phyloP scores from a whole-genome alignment of 2,888 invertebrate species.

The Junonia oenone region DNA sequence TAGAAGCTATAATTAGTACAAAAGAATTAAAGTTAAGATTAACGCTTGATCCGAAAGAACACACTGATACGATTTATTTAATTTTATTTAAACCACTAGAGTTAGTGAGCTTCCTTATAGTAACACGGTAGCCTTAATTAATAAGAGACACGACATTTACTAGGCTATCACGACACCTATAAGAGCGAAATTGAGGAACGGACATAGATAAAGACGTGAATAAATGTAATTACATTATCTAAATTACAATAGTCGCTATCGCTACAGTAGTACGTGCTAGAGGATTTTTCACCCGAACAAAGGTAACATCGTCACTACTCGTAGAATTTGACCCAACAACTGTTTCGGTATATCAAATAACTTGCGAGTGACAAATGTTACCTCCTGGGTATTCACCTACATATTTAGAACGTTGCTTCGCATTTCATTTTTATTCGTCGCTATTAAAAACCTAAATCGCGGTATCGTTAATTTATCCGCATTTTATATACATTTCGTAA shows the following conservation, averaged over 20 bases:
- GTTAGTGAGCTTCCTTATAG: slow-evolving; percentile 68
- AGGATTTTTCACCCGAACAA: slow-evolving; percentile 28
- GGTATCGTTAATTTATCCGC: slow-evolving; percentile 10
- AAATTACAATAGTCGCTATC: slow-evolving; percentile 45
- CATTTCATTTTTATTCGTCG: slow-evolving; percentile 24
- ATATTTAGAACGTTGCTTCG: slow-evolving; percentile 29
- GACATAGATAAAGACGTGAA: slow-evolving; percentile 68
- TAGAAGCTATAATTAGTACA: slow-evolving; percentile 31
- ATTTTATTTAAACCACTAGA: slow-evolving; percentile 44
- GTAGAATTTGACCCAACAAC: too few relatives aligned
- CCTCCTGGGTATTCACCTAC: slow-evolving; percentile 20
- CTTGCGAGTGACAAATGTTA: slow-evolving; percentile 12
- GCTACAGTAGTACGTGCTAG: slow-evolving; percentile 40
- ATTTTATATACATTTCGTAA: slow-evolving; percentile 17
- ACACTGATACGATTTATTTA: slow-evolving; percentile 31
- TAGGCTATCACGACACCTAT: slow-evolving; percentile 77
- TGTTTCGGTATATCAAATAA: background rate
- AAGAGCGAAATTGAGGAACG: slow-evolving; percentile 77
- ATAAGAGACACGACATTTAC: slow-evolving; percentile 71
- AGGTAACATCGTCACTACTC: slow-evolving; percentile 13
- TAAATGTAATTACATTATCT: slow-evolving; percentile 52
- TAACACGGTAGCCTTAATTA: slow-evolving; percentile 39
- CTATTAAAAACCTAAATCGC: slow-evolving; percentile 20
- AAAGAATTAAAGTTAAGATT: slow-evolving; percentile 37
- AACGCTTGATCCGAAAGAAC: slow-evolving; percentile 49